Conservation (phyloP, 2,888 invertebrate genomes). For the Drosophila bunnanda region DNA sequence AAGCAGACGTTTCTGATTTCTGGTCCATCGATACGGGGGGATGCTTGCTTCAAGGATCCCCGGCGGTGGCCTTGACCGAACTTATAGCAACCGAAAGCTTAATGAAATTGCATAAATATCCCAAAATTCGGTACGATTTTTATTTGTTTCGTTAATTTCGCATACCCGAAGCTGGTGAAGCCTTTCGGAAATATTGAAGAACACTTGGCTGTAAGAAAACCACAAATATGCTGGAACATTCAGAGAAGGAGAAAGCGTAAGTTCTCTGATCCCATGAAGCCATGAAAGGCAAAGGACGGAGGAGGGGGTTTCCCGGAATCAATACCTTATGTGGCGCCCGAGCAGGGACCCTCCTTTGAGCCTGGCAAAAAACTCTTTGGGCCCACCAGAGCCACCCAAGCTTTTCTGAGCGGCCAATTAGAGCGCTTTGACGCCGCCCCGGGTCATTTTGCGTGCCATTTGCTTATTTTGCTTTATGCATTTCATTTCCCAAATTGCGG, state of each 20-base stretch:
- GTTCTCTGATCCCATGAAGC: background rate
- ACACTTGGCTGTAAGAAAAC: background rate
- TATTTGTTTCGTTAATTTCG: no score
- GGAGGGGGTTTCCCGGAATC: background rate
- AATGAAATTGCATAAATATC: slow-evolving; percentile 8
- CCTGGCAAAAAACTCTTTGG: background rate
- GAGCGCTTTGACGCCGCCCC: slow-evolving; percentile 46
- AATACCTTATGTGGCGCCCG: background rate
- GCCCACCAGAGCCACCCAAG: background rate
- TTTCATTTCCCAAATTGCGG: slow-evolving; percentile 51
- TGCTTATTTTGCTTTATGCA: slow-evolving; percentile 50
- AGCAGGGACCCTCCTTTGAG: no score
- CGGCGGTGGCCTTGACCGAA: background rate
- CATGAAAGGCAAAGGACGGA: background rate
- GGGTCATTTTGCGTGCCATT: slow-evolving; percentile 50
- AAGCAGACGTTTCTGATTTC: slow-evolving; percentile 1
- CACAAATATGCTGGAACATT: background rate
- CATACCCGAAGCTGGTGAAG: no score
- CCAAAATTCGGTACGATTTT: no score
- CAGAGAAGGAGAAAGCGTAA: background rate
- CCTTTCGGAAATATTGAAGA: background rate
- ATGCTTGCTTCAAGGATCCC: background rate
- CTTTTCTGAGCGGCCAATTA: slow-evolving; percentile 31
- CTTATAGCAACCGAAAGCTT: background rate
- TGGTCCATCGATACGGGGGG: background rate